These are phyloP conservation scores for Euphysa ruthae DNA, from an alignment of 30 jellyfish, hydroid and myxozoan species.

Conservation along the genomic window DNA sequence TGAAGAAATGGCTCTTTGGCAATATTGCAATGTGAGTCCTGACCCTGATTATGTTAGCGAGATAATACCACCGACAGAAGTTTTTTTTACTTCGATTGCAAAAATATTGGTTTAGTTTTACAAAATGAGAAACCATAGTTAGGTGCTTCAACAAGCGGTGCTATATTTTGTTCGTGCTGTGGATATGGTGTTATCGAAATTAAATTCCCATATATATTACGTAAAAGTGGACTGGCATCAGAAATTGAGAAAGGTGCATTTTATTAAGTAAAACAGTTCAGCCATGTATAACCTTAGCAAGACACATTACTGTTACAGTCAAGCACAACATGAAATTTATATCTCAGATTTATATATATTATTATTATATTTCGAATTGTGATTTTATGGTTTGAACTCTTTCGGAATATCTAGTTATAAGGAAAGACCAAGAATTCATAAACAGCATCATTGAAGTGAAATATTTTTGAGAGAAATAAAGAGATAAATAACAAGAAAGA, in stretches of 20 bases:
- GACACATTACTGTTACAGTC: too few relatives aligned
- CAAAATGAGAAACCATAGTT: not conserved
- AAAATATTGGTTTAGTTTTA: not conserved
- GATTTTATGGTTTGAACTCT: too few relatives aligned
- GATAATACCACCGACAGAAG: not conserved
- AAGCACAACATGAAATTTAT: too few relatives aligned
- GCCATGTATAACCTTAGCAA: too few relatives aligned
- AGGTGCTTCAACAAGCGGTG: not conserved
- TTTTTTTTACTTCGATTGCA: not conserved
- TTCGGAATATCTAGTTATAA: too few relatives aligned
- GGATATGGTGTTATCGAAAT: slow-evolving; percentile 3
- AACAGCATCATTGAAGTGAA: too few relatives aligned
- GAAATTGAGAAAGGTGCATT: not conserved
- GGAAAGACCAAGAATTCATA: too few relatives aligned
- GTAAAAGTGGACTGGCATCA: not conserved
- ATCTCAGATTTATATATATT: too few relatives aligned
- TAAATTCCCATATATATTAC: not conserved
- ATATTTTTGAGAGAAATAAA: too few relatives aligned
- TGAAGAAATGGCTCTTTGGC: not conserved
- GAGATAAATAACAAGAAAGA: too few relatives aligned
- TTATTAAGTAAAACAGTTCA: too few relatives aligned
- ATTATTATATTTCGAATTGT: too few relatives aligned
- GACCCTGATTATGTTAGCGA: not conserved
- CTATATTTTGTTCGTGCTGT: not conserved
- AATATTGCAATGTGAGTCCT: not conserved